These are phyloP conservation scores for Brevimyrus niger DNA, from an alignment of 2,113 vertebrate genomes.

Conservation along the genomic window DNA sequence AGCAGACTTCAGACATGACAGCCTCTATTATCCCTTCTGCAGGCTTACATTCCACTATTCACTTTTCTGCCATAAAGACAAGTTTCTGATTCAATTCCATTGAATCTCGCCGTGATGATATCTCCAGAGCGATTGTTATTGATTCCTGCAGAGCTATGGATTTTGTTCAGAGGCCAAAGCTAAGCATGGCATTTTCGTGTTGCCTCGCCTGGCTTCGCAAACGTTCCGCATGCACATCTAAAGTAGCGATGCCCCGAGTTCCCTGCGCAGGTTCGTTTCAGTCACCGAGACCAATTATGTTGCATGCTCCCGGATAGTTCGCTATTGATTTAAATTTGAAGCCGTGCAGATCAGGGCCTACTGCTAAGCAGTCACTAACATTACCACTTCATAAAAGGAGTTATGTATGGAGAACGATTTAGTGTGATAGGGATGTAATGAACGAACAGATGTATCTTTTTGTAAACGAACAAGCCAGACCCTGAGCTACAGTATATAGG, in stretches of 20 bases:
- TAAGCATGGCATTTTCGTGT: neutral
- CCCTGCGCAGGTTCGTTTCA: neutral
- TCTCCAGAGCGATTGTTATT: conserved; percentile 30
- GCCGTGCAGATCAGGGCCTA: neutral
- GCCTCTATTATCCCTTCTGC: conserved; percentile 33
- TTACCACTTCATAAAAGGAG: neutral
- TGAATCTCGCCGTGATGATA: conserved; percentile 14
- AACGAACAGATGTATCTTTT: neutral
- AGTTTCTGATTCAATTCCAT: conserved; percentile 25
- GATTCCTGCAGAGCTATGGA: conserved; percentile 26
- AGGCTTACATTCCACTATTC: conserved; percentile 24
- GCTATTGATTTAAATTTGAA: neutral
- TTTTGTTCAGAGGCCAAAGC: neutral
- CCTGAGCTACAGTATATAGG: too few relatives aligned
- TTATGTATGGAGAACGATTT: neutral
- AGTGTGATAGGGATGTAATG: neutral
- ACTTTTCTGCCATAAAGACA: conserved; percentile 29
- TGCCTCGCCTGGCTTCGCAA: neutral
- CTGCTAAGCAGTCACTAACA: neutral
- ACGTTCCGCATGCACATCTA: neutral
- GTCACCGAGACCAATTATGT: neutral
- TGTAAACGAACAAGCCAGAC: neutral
- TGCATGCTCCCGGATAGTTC: neutral
- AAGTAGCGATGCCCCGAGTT: neutral
- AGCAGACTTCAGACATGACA: conserved; percentile 25